phyloP scores from a whole-genome alignment of 2,888 invertebrate genomes.

The Cerastoderma edule region DNA sequence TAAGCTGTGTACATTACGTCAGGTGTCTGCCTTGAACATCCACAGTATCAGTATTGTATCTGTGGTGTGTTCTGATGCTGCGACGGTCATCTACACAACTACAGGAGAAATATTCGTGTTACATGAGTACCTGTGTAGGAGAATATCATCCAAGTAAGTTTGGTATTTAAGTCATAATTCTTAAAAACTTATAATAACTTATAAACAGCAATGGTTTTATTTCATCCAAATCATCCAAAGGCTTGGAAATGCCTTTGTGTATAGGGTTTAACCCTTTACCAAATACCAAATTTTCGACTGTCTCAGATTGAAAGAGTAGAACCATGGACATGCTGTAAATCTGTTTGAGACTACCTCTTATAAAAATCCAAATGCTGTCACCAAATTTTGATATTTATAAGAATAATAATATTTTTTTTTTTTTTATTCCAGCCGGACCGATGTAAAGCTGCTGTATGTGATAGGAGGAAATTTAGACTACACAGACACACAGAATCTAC shows the following conservation, averaged over 20 bases:
- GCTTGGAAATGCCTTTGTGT: no score
- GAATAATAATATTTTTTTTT: not conserved
- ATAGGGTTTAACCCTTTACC: not conserved
- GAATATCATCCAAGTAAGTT: conserved; percentile 87
- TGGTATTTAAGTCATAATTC: not conserved
- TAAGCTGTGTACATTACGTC: conserved; percentile 79
- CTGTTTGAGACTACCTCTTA: no score
- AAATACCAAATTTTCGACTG: not conserved
- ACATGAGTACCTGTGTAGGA: conserved; percentile 89
- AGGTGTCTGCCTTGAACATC: conserved; percentile 82
- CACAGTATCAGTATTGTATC: conserved; percentile 85
- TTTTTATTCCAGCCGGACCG: conserved; percentile 65
- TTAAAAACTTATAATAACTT: no score
- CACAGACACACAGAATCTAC: conserved; percentile 83
- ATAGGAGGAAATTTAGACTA: conserved; percentile 86
- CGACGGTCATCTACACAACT: conserved; percentile 88
- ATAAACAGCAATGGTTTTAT: no score
- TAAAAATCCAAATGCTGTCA: no score
- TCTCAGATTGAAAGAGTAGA: no score
- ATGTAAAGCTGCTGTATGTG: conserved; percentile 78
- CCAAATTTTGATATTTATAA: no score
- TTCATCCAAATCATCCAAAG: no score
- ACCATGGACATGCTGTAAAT: no score
- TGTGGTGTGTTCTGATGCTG: conserved; percentile 88
- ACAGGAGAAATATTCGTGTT: conserved; percentile 89